Conservation (phyloP, 2,797 vertebrate genomes). For the Centropyge bicolor region DNA sequence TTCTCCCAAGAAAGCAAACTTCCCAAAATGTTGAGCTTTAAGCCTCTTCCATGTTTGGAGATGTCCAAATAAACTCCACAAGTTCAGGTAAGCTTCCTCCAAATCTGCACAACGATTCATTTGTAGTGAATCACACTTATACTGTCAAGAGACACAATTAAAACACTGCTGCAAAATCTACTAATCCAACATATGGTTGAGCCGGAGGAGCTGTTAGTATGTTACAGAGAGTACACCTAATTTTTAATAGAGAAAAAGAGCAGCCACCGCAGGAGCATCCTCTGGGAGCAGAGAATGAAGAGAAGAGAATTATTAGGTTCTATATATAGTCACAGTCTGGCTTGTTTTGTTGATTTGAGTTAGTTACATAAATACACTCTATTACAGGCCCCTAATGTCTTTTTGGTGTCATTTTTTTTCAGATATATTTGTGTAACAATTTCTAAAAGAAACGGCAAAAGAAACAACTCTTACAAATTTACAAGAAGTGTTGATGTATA, state of each 20-base stretch:
- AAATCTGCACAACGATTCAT: neutral
- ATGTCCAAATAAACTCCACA: neutral
- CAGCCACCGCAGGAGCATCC: constrained; percentile 19
- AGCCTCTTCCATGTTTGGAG: neutral
- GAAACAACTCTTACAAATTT: neutral
- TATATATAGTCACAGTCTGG: constrained; percentile 17
- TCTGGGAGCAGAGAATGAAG: neutral
- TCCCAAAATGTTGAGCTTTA: neutral
- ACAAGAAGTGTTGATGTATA: neutral
- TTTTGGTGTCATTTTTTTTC: neutral
- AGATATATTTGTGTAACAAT: neutral
- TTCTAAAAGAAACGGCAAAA: neutral
- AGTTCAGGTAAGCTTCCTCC: neutral
- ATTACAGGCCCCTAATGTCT: neutral
- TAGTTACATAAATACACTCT: constrained; percentile 4
- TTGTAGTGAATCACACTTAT: constrained; percentile 6
- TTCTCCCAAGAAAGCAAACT: neutral
- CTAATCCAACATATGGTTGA: constrained; percentile 39
- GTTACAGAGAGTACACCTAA: neutral
- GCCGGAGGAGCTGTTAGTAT: constrained; percentile 9
- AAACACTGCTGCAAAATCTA: constrained; percentile 27
- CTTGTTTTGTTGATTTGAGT: constrained; percentile 2
- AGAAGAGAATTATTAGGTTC: constrained; percentile 25
- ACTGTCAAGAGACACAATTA: constrained; percentile 55
- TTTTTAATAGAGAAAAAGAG: constrained; percentile 21